Evolutionary conservation across 2,113 vertebrate species (phyloP).

Genomic region (Conger conger): DNA sequence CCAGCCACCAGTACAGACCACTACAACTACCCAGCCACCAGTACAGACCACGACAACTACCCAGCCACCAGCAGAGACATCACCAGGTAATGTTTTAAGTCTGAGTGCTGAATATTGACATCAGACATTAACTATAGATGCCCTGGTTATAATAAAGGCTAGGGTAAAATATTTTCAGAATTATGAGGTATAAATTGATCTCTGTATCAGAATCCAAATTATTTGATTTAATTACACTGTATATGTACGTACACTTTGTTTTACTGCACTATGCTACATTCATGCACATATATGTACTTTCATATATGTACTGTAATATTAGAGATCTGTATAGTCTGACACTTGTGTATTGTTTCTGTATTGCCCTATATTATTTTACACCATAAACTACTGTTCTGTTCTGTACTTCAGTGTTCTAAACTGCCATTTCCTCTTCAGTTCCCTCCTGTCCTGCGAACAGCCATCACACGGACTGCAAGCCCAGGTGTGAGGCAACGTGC

Average conservation of each 20-base stretch:
- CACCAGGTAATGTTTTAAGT: conserved; percentile 39
- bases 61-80: background rate
- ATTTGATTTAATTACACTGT: too few species aligned
- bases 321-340: too few species aligned
- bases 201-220: too few species aligned
- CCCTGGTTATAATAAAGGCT: too few species aligned
- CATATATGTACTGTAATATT: too few species aligned
- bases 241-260: too few species aligned
- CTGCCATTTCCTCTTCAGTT: conserved; percentile 54
- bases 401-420: background rate
- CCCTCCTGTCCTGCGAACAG: conserved; percentile 68
- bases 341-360: too few species aligned
- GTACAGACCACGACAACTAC: background rate
- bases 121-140: too few species aligned
- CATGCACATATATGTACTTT: too few species aligned
- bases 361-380: too few species aligned
- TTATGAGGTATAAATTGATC: background rate
- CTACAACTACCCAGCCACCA: background rate
- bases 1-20: background rate
- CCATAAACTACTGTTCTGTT: background rate
- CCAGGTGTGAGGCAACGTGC: conserved; percentile 76
- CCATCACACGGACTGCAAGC: conserved; percentile 68
- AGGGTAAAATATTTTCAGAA: background rate
- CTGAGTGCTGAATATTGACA: background rate
- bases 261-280: too few species aligned